Evolutionary conservation across 1,140 invertebrate species (phyloP), one percentile per base, ranked within the genome.

Genomic region (Carcinoscorpius rotundicauda): DNA sequence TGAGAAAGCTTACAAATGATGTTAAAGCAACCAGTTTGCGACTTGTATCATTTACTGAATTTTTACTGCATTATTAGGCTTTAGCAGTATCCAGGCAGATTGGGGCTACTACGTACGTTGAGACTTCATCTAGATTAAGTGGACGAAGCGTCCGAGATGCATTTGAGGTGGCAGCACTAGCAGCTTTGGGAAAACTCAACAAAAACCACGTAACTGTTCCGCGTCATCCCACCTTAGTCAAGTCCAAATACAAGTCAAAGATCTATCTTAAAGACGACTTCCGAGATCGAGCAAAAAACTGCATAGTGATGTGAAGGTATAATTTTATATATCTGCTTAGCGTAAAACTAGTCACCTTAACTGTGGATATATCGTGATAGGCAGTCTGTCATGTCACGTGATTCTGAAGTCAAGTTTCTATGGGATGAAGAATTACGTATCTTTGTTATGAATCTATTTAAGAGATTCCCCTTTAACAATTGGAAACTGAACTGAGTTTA

Each of bases 51-150:
- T 6, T 64, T 51, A 29, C 52, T 51, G 48, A n/a, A 49, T 48
- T 68, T 29, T 29, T 29, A 29, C 29, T 29, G 29, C 61, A 52
- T 66, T 69, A 64, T 56, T 77, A 81, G 80, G 81, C 79, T 64
- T 70, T 82, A 58, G 75, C 75, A 29, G 80, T 82, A 64, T 82
- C 81, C 49, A 79, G 83, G 72, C 81, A 83, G 70, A 78, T 84
- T 5, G 81, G 81, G n/a, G 83, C 83, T 1, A 80, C 81, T n/a
- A 84, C 83, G 0, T 85, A 85, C 72, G 83, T 84, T 52, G 84
- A 85, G 71, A 84, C 82, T 4, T 84, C 83, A 51, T 77, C 84
- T 5, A 80, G 82, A 69, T 80, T 79, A 1, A 82, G 82, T 3
- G 76, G 76, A 50, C 81, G 82, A 70, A 82, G 81, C 49, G 83